These are phyloP conservation scores for Drosophila punjabiensis DNA, from an alignment of 1,140 invertebrate genomes.

Conservation along the genomic window DNA sequence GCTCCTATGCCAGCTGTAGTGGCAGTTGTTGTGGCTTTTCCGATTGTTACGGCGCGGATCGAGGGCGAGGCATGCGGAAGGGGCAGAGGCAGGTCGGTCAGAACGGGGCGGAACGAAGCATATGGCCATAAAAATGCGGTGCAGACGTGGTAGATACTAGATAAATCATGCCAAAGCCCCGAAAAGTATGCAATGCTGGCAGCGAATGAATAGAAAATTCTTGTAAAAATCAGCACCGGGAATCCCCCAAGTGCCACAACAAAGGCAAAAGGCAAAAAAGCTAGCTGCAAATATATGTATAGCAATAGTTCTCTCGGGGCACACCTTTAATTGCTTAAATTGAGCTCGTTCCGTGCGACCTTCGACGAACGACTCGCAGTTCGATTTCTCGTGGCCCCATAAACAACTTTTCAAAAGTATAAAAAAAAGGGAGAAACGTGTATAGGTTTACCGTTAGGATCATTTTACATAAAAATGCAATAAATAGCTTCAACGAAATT, in stretches of 20 bases:
- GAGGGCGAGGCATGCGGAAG: not conserved
- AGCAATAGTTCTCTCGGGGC: conserved; percentile 7
- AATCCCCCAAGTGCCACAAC: conserved; percentile 1
- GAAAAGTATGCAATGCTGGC: conserved; percentile 60
- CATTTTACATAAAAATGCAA: conserved; percentile 84
- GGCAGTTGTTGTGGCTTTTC: conserved; percentile 70
- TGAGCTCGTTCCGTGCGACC: conserved; percentile 56
- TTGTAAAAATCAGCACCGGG: conserved; percentile 48
- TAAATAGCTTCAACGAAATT: conserved; percentile 77
- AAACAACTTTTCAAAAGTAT: conserved; percentile 68
- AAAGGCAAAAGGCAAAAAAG: not conserved
- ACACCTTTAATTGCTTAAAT: conserved; percentile 69
- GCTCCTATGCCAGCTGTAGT: conserved; percentile 43
- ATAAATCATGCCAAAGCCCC: conserved; percentile 72
- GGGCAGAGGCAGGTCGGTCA: not conserved
- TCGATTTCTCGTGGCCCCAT: conserved; percentile 70
- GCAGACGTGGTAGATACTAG: conserved; percentile 65
- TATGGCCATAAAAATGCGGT: conserved; percentile 79
- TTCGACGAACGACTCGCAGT: conserved; percentile 23
- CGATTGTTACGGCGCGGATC: conserved; percentile 44
- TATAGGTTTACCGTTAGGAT: conserved; percentile 60
- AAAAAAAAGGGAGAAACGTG: conserved; percentile 20
- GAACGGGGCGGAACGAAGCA: conserved; percentile 42
- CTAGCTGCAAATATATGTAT: not conserved
- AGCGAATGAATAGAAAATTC: conserved; percentile 65